Conservation (phyloP, 2,113 vertebrate species). For the Taxidea taxus region DNA sequence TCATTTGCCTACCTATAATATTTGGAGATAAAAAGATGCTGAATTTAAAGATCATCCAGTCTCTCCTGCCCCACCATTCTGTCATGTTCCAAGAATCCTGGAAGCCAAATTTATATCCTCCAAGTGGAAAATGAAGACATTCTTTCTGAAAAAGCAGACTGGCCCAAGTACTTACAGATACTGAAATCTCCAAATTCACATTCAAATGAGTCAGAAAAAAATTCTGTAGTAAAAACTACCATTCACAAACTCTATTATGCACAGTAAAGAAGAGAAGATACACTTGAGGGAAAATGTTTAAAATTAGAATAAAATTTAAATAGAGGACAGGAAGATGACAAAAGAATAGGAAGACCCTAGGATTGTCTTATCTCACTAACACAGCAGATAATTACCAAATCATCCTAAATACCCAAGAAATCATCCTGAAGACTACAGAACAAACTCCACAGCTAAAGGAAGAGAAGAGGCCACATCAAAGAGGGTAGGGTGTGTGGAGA, state of each 20-base stretch:
- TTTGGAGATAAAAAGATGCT: neutral
- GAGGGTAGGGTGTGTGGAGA: neutral
- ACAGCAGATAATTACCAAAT: neutral
- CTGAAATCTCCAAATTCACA: neutral
- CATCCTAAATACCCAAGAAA: neutral
- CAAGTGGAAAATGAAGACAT: neutral
- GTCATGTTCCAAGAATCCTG: neutral
- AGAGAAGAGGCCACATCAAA: neutral
- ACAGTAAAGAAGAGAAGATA: neutral
- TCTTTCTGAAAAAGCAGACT: neutral
- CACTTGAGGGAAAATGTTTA: neutral
- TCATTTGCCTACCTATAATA: neutral
- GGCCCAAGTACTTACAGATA: neutral
- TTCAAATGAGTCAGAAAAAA: neutral
- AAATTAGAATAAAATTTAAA: conserved; percentile 17
- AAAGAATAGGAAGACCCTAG: neutral
- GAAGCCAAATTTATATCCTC: neutral
- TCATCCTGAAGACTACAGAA: neutral
- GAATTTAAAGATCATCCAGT: neutral
- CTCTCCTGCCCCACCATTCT: neutral
- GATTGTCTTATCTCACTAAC: neutral
- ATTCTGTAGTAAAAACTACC: neutral
- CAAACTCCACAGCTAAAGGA: neutral
- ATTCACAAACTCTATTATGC: neutral
- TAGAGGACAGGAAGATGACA: neutral